Conservation (phyloP, 2,113 vertebrate genomes). For the Saguinus midas region DNA sequence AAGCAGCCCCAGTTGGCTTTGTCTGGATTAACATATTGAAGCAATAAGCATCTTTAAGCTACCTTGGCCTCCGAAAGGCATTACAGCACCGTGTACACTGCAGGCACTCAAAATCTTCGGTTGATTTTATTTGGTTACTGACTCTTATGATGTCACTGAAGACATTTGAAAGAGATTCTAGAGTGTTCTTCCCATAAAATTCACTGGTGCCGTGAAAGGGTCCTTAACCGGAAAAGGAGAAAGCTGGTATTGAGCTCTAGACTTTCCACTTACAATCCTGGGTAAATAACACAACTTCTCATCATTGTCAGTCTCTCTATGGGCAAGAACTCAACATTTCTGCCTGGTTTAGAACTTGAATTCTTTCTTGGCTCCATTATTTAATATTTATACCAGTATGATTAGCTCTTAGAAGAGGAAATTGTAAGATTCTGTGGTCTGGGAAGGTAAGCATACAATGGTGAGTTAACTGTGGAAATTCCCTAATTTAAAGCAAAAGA, state of each 20-base stretch:
- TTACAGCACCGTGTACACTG: rapidly evolving
- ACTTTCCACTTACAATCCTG: neutral
- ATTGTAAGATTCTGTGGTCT: neutral
- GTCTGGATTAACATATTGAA: neutral
- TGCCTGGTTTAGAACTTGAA: neutral
- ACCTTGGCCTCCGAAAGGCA: neutral
- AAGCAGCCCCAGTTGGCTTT: neutral
- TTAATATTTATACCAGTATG: conserved; percentile 32
- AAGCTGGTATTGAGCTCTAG: neutral
- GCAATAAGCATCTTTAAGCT: neutral
- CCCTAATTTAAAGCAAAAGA: neutral
- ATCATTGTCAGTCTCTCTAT: neutral
- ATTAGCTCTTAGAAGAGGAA: neutral
- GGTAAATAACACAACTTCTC: neutral
- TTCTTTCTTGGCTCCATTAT: conserved; percentile 6
- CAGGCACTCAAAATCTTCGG: neutral
- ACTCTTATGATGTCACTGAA: neutral
- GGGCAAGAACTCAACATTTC: neutral
- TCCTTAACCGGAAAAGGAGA: neutral
- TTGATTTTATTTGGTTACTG: neutral
- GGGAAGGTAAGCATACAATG: neutral
- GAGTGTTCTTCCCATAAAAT: neutral
- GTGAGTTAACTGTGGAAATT: conserved; percentile 29
- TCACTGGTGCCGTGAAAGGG: neutral
- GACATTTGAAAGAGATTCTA: neutral